These are phyloP conservation scores for Diachasma alloeum DNA, from an alignment of 1,140 invertebrate species.

Conservation along the genomic window DNA sequence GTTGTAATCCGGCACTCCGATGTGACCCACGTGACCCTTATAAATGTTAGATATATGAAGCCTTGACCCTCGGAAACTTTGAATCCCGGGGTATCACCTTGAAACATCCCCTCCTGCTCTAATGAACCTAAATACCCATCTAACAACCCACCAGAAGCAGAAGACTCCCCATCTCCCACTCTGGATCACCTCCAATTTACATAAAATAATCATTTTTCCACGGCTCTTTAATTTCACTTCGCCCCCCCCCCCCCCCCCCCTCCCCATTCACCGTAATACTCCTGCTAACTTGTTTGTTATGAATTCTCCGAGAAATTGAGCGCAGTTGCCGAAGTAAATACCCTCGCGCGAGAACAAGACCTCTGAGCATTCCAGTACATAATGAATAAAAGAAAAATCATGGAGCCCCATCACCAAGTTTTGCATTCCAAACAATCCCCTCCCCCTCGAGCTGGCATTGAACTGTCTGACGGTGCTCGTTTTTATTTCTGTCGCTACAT, in stretches of 20 bases:
- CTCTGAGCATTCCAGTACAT: neutral
- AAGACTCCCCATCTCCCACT: neutral
- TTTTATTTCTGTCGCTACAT: too few species aligned
- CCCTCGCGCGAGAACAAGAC: neutral
- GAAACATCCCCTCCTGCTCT: too few species aligned
- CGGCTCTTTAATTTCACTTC: neutral
- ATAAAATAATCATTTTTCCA: neutral
- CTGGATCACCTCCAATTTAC: neutral
- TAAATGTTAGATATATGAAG: too few species aligned
- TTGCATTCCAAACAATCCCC: neutral
- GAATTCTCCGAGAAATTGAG: neutral
- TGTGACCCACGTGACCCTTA: too few species aligned
- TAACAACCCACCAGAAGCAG: neutral
- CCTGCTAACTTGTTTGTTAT: neutral
- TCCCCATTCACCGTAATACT: neutral
- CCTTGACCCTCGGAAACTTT: too few species aligned
- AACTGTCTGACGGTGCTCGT: too few species aligned
- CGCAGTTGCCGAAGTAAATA: neutral
- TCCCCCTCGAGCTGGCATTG: too few species aligned
- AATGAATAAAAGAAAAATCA: neutral
- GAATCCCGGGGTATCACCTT: too few species aligned
- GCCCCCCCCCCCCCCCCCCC: neutral
- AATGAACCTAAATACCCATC: neutral
- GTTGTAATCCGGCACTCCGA: too few species aligned
- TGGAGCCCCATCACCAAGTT: neutral